Base-by-base conservation (phyloP, 2,888 invertebrate species). In the Polia nebulosa region DNA sequence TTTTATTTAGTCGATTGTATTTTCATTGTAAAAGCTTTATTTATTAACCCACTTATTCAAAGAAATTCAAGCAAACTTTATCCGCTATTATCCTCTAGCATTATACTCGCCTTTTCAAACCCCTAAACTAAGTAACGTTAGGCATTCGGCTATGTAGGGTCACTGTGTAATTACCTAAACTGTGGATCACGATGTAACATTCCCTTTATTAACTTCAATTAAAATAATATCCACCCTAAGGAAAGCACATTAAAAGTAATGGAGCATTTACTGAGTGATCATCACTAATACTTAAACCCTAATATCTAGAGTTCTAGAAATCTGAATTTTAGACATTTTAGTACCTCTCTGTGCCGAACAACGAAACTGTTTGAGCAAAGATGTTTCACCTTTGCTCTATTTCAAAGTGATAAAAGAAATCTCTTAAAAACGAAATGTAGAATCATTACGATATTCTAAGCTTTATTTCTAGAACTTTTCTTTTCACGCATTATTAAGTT, bases 171-270 rank as follows among this genome's bases (percentile, higher is more conserved):
- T 62, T 69, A 61, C 29, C 29, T 44, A 32, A 63, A 52, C 36
- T 62, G 36, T 25, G 20, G 17, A 36, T 62, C 27, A 69, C 27
- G 44, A 25, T 72, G 36, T 49, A 41, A 71, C 59, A 41, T 51
- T 34, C 44, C 44, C 73, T 36, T 69, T 52, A 72, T 20, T 69
- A 61, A 15, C n/a, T 52, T 44, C 36, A 44, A 44, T 72, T 62
- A 36, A 39, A 69, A 44, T 69, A 36, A 62, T 45, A 17, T 29
- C n/a, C 17, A 3, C 8, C 29, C 22, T 36, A 29, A 72, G 34
- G 41, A 52, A 72, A 52, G 25, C 17, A 22, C 52, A 13, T 72
- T 44, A 29, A 69, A 59, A 36, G 25, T 52, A 72, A 62, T 52
- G 9, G 34, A 20, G 1, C 29, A 44, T 72, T 69, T 36, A 9